Percentiles rank a stretch among this genome's conserved stretches.
Evolutionary conservation across 2,113 vertebrate genomes (phyloP).

Genomic region (Myotis davidii): DNA sequence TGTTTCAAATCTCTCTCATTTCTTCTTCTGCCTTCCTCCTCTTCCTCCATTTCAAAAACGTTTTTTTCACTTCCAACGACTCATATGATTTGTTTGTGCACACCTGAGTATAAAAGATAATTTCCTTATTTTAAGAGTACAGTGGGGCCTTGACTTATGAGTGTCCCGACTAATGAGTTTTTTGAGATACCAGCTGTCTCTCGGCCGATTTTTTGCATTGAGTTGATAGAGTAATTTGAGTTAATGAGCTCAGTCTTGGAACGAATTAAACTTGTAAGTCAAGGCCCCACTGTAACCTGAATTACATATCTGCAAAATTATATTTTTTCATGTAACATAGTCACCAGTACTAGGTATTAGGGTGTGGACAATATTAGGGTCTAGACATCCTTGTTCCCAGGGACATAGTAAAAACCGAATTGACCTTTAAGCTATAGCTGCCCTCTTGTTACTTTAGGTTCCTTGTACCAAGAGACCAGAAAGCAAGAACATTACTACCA

Average conservation of each 20-base stretch:
- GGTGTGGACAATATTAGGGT: not conserved
- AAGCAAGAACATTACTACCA: not conserved
- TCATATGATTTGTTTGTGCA: not conserved
- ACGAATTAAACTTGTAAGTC: too few relatives aligned
- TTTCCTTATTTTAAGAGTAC: not conserved
- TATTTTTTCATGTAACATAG: not conserved
- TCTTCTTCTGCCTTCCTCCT: not conserved
- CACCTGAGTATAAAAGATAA: not conserved
- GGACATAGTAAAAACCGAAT: not conserved
- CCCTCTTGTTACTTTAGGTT: not conserved
- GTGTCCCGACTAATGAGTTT: too few relatives aligned
- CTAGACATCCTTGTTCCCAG: not conserved
- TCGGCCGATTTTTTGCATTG: too few relatives aligned
- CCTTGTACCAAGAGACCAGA: not conserved
- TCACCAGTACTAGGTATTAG: not conserved
- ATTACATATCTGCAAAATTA: not conserved
- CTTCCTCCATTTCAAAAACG: not conserved
- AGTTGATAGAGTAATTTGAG: too few relatives aligned
- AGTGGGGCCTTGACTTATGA: too few relatives aligned
- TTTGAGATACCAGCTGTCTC: too few relatives aligned
- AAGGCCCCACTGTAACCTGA: not conserved
- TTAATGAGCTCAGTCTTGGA: too few relatives aligned
- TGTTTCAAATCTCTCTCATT: constrained; percentile 27
- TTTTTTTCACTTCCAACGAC: not conserved
- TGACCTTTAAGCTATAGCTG: not conserved